Percentiles rank a stretch among this genome's conserved stretches.
Conservation (phyloP, 2,888 invertebrate species). For the Tolmerus cingulatus region DNA sequence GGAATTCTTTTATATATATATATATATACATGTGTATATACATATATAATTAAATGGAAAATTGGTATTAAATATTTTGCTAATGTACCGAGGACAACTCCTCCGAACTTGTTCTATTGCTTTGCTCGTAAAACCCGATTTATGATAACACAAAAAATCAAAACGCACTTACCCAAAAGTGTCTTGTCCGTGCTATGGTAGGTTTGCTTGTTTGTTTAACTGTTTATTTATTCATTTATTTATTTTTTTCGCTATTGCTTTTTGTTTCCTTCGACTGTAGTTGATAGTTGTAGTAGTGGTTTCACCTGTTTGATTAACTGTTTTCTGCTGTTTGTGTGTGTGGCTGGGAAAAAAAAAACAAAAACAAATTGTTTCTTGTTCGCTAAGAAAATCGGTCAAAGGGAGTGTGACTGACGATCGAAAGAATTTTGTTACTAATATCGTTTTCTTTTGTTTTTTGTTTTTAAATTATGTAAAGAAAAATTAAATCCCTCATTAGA, state of each 20-base stretch:
- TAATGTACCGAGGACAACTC: background rate
- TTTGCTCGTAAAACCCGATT: background rate
- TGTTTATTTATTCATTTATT: background rate
- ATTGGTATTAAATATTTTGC: background rate
- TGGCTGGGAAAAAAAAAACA: conserved; percentile 1
- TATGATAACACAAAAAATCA: conserved; percentile 40
- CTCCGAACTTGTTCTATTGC: background rate
- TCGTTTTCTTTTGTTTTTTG: background rate
- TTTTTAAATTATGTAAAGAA: background rate
- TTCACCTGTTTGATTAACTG: conserved; percentile 33
- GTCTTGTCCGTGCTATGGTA: conserved; percentile 44
- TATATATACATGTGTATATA: no score
- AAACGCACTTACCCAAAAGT: conserved; percentile 33
- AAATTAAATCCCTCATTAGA: background rate
- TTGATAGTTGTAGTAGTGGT: background rate
- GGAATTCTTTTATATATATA: no score
- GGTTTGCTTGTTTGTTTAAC: conserved; percentile 40
- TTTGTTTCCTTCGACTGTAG: conserved; percentile 41
- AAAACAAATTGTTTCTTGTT: background rate
- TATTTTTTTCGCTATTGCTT: conserved; percentile 43
- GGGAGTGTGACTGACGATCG: background rate
- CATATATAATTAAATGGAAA: background rate
- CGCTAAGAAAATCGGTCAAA: conserved; percentile 5
- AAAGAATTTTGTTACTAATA: background rate
- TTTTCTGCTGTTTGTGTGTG: background rate